Evolutionary conservation across 2,797 vertebrate species (phyloP).

Genomic region (Fringilla coelebs): DNA sequence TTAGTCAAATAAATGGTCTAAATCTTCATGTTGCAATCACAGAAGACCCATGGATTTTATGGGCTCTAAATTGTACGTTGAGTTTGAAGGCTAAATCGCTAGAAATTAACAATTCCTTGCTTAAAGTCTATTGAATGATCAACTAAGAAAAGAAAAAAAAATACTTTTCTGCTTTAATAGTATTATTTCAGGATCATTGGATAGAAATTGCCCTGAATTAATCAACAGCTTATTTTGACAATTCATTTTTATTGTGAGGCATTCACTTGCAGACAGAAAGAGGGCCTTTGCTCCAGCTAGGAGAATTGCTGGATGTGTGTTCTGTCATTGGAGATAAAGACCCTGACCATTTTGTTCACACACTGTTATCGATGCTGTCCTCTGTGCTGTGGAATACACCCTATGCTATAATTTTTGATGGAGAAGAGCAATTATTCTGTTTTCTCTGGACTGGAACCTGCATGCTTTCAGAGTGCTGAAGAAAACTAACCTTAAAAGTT

Average conservation of each 20-base stretch:
- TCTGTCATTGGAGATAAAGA: slow-evolving; percentile 11
- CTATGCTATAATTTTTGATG: not conserved
- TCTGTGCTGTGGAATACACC: not conserved
- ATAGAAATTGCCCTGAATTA: not conserved
- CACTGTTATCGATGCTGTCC: not conserved
- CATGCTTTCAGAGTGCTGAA: not conserved
- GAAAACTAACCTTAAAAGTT: not conserved
- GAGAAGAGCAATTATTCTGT: not conserved
- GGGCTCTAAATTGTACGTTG: not conserved
- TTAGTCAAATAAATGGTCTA: not conserved
- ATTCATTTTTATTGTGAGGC: not conserved
- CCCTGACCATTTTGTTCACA: not conserved
- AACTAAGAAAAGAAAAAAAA: not conserved
- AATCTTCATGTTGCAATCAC: not conserved
- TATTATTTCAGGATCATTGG: not conserved
- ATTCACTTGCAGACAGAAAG: not conserved
- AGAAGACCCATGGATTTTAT: not conserved
- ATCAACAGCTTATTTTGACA: not conserved
- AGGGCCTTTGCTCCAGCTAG: not conserved
- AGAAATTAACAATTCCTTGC: not conserved
- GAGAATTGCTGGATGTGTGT: not conserved
- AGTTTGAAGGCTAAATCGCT: not conserved
- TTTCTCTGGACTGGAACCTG: not conserved
- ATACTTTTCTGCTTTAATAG: not conserved
- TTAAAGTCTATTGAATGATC: not conserved